phyloP scores from a whole-genome alignment of 2,113 vertebrate species.

The Myrmecophaga tridactyla region DNA sequence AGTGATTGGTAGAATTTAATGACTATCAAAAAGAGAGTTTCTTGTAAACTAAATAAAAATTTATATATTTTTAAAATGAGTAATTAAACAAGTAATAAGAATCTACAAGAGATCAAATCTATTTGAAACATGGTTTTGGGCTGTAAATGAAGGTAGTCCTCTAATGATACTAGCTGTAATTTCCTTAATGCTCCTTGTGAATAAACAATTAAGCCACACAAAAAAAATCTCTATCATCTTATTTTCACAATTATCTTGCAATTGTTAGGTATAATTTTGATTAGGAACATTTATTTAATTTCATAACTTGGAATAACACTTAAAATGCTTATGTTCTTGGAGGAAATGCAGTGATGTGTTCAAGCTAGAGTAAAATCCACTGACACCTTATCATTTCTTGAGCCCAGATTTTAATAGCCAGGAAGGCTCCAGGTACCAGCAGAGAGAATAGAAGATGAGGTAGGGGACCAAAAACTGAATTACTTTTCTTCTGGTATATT shows the following conservation, averaged over 20 bases:
- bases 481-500: constrained; percentile 17
- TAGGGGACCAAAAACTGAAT: not conserved
- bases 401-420: not conserved
- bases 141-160: not conserved
- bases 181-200: not conserved
- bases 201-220: not conserved
- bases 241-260: not conserved
- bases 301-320: not conserved
- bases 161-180: not conserved
- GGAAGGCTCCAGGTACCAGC: not conserved
- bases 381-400: not conserved
- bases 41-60: not conserved
- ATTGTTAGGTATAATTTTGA: not conserved
- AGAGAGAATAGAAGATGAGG: not conserved
- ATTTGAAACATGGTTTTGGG: not conserved
- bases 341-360: not conserved
- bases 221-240: not conserved
- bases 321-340: not conserved
- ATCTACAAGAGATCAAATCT: not conserved
- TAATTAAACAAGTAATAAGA: constrained; percentile 5
- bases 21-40: not conserved
- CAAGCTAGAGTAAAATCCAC: not conserved
- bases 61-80: not conserved
- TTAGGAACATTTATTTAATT: not conserved
- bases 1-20: not conserved